Conservation (phyloP, 1,140 invertebrate species). For the Asobara japonica region DNA sequence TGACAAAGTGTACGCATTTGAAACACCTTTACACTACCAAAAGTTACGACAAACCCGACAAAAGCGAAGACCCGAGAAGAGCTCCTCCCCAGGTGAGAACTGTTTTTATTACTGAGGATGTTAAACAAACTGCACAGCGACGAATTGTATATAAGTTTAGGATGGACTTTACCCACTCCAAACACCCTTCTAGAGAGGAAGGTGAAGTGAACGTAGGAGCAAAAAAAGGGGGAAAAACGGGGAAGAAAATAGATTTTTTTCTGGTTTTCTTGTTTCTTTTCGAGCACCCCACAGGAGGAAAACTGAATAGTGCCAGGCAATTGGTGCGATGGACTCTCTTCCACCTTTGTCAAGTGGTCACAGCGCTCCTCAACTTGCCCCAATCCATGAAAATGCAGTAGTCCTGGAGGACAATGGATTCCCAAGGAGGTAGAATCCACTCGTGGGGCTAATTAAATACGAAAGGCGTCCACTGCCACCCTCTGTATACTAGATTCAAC, state of each 20-base stretch:
- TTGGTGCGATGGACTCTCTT: background rate
- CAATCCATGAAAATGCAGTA: conserved; percentile 15
- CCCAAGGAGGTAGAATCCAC: background rate
- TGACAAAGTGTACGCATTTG: too few species aligned
- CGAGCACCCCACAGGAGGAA: background rate
- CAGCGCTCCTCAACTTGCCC: background rate
- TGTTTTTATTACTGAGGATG: background rate
- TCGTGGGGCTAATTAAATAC: conserved; percentile 29
- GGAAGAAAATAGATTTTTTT: background rate
- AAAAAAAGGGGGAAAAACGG: background rate
- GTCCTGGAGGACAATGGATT: conserved; percentile 21
- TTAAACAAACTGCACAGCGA: conserved; percentile 7
- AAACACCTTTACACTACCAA: too few species aligned
- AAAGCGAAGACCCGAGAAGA: too few species aligned
- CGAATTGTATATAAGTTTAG: conserved; percentile 15
- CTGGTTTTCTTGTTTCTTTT: background rate
- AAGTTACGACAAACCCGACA: too few species aligned
- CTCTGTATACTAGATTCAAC: conserved; percentile 14
- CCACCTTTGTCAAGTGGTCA: conserved; percentile 9
- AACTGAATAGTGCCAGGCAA: background rate
- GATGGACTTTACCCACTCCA: conserved; percentile 14
- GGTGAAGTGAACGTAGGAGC: background rate
- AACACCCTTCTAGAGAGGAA: background rate
- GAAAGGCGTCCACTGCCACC: conserved; percentile 22
- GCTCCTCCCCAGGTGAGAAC: background rate